Conservation (phyloP, 2,797 vertebrate species). For the Spondyliosoma cantharus region DNA sequence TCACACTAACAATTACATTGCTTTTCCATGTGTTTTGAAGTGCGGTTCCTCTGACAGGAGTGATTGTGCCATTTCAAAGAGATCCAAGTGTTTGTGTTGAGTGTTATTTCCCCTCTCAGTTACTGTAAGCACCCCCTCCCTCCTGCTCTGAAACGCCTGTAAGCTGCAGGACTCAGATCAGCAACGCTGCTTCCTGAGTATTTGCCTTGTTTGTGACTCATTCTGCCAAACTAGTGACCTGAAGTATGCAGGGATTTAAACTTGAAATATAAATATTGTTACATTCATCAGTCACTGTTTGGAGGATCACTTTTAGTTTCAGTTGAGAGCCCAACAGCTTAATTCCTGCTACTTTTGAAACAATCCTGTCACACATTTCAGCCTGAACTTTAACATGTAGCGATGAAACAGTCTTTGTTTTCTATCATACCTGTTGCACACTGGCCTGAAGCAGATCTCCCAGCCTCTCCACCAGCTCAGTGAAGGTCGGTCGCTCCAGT, state of each 20-base stretch:
- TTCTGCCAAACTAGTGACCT: constrained; percentile 8
- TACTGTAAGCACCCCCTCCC: constrained; percentile 33
- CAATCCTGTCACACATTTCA: neutral
- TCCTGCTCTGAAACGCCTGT: constrained; percentile 27
- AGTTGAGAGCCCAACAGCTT: neutral
- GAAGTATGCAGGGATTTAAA: neutral
- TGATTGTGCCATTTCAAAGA: constrained; percentile 49
- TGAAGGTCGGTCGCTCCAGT: constrained; percentile 89
- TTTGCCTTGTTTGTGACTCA: constrained; percentile 47
- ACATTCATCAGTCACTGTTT: neutral
- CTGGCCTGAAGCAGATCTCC: constrained; percentile 95
- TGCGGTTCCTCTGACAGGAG: constrained; percentile 23
- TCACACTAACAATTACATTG: constrained; percentile 28
- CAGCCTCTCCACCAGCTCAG: constrained; percentile 89
- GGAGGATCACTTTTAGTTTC: neutral
- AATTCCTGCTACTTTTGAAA: no score
- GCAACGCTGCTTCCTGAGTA: constrained; percentile 45
- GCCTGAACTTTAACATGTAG: neutral
- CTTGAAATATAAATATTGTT: neutral
- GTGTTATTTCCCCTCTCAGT: constrained; percentile 64
- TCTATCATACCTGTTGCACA: constrained; percentile 89
- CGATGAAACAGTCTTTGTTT: neutral
- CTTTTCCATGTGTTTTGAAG: constrained; percentile 48
- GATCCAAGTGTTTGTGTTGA: constrained; percentile 58
- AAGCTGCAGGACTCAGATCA: constrained; percentile 18